Evolutionary conservation across 2,888 invertebrate genomes (phyloP).

Genomic region (Escarpia spicata): DNA sequence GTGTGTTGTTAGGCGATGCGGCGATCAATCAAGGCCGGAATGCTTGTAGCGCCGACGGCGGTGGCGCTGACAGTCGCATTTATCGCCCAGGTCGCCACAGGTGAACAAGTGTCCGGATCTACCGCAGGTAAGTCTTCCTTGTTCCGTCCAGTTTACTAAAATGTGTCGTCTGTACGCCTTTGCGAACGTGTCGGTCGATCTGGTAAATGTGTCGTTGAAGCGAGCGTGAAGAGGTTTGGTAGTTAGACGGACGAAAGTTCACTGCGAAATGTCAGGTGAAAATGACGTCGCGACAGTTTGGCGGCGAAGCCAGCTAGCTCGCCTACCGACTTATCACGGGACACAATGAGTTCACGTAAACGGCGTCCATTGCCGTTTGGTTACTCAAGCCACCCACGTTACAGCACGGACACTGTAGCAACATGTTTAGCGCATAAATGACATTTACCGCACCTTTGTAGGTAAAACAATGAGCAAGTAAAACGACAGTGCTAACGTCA

Average conservation of each 20-base stretch:
- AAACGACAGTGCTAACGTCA: neutral
- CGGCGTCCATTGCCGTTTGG: neutral
- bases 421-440: neutral
- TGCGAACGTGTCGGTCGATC: neutral
- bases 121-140: neutral
- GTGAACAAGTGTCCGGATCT: neutral
- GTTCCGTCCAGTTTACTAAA: neutral
- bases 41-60: neutral
- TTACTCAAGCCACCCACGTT: neutral
- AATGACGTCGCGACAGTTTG: neutral
- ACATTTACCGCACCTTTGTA: neutral
- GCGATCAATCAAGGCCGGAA: neutral
- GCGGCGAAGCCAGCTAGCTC: neutral
- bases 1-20: neutral
- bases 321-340: neutral
- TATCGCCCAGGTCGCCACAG: neutral
- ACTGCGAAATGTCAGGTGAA: slow-evolving; percentile 8
- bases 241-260: neutral
- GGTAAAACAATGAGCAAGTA: neutral
- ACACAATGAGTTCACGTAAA: neutral
- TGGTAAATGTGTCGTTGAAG: neutral
- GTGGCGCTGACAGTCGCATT: neutral
- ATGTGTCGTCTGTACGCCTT: neutral
- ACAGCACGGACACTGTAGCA: neutral
- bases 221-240: neutral